Evolutionary conservation across 2,888 invertebrate genomes (phyloP), one percentile per base, ranked within the genome.

Genomic region (Patella caerulea): DNA sequence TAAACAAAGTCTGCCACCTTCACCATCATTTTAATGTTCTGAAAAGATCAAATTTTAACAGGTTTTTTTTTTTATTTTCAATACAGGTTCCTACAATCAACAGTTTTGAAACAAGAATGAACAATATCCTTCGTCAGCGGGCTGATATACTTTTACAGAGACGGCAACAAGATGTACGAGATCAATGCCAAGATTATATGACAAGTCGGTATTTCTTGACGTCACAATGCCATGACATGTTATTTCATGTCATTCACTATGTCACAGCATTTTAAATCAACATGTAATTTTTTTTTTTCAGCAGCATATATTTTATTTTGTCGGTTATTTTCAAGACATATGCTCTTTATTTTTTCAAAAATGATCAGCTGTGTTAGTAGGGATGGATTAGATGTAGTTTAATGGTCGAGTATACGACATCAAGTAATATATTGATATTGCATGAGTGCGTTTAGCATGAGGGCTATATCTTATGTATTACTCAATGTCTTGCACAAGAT

Each of bases 171-270:
- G 98, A 98, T 92, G 95, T 98, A 2, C 93, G 96, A 79, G 99
- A 99, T 93, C 98, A 98, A 92, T 96, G 97, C 76, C 96, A 97
- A 89, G 98, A 98, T 92, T 95, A 96, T 84, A 94, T 96, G 19
- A 94, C 95, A 73, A 88, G 90, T 87, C 88, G 90, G 83, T 90
- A 87, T 87, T 78, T 78, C 55, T 34, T 53, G 69, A 65, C 69
- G 73, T 74, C 55, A 72, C 53, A 53, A 53, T 45, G 34, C 53
- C 65, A 65, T 65, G 65, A 65, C 65, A 65, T 65, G 65, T 65
- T 72, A 3, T 34, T 11, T n/a, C 52, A 52, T 72, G 72, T 53
- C 45, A 29, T 11, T 29, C 11, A 29, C 34, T 52, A 19, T 52
- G 45, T 45, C 72, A 72, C 52, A 52, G 52, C 24, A 72, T 29